Conservation (phyloP, 2,113 vertebrate genomes). For the Redunca redunca region DNA sequence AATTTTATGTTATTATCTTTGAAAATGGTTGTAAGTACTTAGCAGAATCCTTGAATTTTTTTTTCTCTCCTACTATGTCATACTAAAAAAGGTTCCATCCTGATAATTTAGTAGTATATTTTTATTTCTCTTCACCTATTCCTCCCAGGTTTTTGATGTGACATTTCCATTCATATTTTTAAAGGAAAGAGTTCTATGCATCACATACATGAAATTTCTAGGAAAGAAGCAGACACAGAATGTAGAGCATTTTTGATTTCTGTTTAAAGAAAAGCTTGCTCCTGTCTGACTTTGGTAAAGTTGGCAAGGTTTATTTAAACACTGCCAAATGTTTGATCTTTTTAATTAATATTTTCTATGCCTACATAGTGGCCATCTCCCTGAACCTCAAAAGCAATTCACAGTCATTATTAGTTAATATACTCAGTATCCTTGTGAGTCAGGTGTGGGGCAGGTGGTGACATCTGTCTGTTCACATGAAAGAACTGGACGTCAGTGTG, state of each 20-base stretch:
- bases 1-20: not conserved
- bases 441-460: not conserved
- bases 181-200: not conserved
- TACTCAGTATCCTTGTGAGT: not conserved
- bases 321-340: conserved; percentile 1
- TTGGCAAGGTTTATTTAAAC: not conserved
- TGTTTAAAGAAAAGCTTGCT: not conserved
- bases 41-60: not conserved
- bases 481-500: not conserved
- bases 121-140: not conserved
- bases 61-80: not conserved
- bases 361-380: not conserved
- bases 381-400: conserved; percentile 30
- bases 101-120: not conserved
- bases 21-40: not conserved
- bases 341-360: conserved; percentile 27
- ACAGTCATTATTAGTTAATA: not conserved
- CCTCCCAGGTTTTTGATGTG: not conserved
- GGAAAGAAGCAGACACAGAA: not conserved
- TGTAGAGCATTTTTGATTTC: not conserved
- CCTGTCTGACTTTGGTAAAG: not conserved
- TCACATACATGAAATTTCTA: not conserved
- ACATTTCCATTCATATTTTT: not conserved
- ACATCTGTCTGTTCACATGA: not conserved
- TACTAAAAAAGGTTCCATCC: not conserved